Percentiles rank a stretch among this genome's conserved stretches.
These are phyloP conservation scores for Vanessa cardui DNA, from an alignment of 2,888 invertebrate species.

Conservation along the genomic window DNA sequence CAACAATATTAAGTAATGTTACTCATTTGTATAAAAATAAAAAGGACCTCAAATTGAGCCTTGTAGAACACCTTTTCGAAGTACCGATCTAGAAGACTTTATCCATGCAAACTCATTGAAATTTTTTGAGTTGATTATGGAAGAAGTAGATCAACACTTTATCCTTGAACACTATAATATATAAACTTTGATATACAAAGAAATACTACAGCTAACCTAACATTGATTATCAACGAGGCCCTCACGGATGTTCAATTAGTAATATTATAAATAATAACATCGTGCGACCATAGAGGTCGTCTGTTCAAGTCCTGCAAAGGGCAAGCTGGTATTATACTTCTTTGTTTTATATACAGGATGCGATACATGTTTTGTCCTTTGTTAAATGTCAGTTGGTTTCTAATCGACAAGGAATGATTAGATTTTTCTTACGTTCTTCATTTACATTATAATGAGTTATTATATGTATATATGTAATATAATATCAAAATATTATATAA, in stretches of 20 bases:
- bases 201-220: neutral
- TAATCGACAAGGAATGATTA: neutral
- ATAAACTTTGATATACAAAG: neutral
- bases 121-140: too few species aligned
- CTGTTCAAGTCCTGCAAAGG: conserved; percentile 11
- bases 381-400: neutral
- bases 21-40: too few species aligned
- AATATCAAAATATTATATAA: too few species aligned
- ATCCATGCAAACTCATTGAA: too few species aligned
- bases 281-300: conserved; percentile 19
- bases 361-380: conserved; percentile 9
- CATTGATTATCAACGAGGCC: neutral
- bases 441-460: neutral
- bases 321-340: conserved; percentile 2
- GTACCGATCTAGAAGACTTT: too few species aligned
- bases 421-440: neutral
- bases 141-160: too few species aligned
- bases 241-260: conserved; percentile 23
- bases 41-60: too few species aligned
- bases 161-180: too few species aligned
- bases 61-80: too few species aligned
- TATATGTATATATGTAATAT: too few species aligned
- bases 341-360: conserved; percentile 9
- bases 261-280: conserved; percentile 17
- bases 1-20: too few species aligned